Evolutionary conservation across 2,888 invertebrate species (phyloP), one percentile per base, ranked within the genome.

Genomic region (Thecophora atra): DNA sequence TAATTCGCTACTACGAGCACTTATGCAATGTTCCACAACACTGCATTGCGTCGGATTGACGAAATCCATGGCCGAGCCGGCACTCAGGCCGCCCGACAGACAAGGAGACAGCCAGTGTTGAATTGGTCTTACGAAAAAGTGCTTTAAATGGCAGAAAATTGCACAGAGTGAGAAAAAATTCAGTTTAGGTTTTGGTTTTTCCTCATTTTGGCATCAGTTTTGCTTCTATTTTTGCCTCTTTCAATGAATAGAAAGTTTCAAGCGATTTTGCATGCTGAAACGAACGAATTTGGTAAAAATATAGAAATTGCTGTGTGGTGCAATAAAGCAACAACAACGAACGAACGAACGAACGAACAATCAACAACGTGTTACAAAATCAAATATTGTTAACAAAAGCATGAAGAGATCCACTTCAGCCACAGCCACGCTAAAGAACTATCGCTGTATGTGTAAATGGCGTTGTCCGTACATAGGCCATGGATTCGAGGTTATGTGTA

Each of bases 1-100:
- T 66, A 52, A 66, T 68, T 37, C 26, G 47, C 58, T 69, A 60
- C 70, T 60, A 44, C n/a, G n/a, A n/a, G n/a, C n/a, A n/a, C 47
- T 68, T 72, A 66, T 67, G 62, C 67, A 64, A 56, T 66, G 70
- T 72, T 70, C 62, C 72, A 72, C 69, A 71, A 71, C 68, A 71
- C 47, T 70, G 71, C 54, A 51, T 66, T 66, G 51, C 17, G 54
- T 67, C 54, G 67, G 56, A 54, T 56, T 67, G 54, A 67, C 67
- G 67, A 67, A 67, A 67, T 67, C 24, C 51, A 51, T 47, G 26
- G 44, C n/a, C 47, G 47, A 11, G 47, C 6, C 6, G 13, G 3
- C 47, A 60, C n/a, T 19, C 21, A 21, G n/a, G n/a, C n/a, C 26
- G 26, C 26, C 56, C 15, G 37, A 11, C 37, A 37, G 37, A 37